Percentiles rank a stretch among this genome's conserved stretches.
These are phyloP conservation scores for Ecdyonurus torrentis DNA, from an alignment of 2,888 invertebrate species.

Conservation along the genomic window DNA sequence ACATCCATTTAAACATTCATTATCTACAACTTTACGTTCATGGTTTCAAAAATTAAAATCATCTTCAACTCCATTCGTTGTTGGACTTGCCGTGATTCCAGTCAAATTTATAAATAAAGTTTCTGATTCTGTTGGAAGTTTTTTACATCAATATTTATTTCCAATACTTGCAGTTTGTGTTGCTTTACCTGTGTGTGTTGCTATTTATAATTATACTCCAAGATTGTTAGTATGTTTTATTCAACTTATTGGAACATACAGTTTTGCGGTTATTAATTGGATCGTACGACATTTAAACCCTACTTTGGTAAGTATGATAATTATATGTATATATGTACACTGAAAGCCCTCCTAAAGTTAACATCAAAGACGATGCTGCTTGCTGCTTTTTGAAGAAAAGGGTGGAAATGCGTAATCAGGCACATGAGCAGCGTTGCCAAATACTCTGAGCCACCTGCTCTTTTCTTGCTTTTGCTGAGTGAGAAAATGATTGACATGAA, in stretches of 20 bases:
- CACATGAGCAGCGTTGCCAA: too few species aligned
- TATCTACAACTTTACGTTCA: slow-evolving; percentile 24
- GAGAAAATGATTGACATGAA: too few species aligned
- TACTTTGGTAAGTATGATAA: slow-evolving; percentile 26
- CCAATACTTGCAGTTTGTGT: slow-evolving; percentile 31
- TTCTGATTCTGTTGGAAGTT: slow-evolving; percentile 55
- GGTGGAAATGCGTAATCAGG: too few species aligned
- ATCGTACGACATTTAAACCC: slow-evolving; percentile 23
- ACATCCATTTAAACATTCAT: slow-evolving; percentile 71
- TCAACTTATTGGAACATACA: slow-evolving; percentile 27
- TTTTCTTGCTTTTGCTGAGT: too few species aligned
- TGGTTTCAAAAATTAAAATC: slow-evolving; percentile 39
- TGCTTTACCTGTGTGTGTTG: slow-evolving; percentile 32
- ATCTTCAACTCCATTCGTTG: slow-evolving; percentile 25
- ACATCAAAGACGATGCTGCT: too few species aligned
- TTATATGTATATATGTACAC: too few species aligned
- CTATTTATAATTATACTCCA: slow-evolving; percentile 57
- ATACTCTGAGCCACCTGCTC: too few species aligned
- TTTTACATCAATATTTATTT: slow-evolving; percentile 49
- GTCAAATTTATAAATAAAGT: slow-evolving; percentile 55
- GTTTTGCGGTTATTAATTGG: slow-evolving; percentile 19
- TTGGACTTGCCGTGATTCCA: slow-evolving; percentile 46
- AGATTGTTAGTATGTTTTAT: slow-evolving; percentile 38
- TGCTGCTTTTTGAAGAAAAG: too few species aligned
- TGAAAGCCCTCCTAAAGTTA: too few species aligned